A percentile compares a stretch with the other conserved stretches of the same genome.
Conservation (phyloP, 2,888 invertebrate genomes). For the Agrilus cyanescens region DNA sequence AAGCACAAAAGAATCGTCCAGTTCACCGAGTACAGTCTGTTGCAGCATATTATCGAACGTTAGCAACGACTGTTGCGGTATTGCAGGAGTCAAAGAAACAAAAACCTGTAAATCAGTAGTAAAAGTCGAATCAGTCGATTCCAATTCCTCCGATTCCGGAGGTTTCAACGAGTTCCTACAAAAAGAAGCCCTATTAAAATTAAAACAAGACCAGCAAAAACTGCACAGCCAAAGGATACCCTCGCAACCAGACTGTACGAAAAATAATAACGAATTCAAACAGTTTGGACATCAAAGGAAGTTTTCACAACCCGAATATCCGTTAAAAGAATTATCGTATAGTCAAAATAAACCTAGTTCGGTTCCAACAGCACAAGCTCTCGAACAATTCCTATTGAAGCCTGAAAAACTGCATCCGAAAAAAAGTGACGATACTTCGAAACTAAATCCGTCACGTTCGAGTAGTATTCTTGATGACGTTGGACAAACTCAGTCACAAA, state of each 20-base stretch:
- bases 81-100: constrained; percentile 32
- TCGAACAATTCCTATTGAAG: constrained; percentile 32
- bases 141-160: constrained; percentile 36
- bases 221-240: constrained; percentile 27
- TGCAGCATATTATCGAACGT: constrained; percentile 36
- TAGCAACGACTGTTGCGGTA: constrained; percentile 36
- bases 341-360: constrained; percentile 23
- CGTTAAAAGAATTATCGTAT: constrained; percentile 19
- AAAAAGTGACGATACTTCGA: constrained; percentile 9
- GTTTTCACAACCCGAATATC: constrained; percentile 27
- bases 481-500: constrained; percentile 15
- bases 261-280: constrained; percentile 10
- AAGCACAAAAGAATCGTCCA: constrained; percentile 21
- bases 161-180: constrained; percentile 37
- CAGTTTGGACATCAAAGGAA: constrained; percentile 27
- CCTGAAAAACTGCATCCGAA: constrained; percentile 22
- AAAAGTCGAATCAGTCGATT: constrained; percentile 35
- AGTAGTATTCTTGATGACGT: constrained; percentile 19
- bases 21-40: constrained; percentile 35
- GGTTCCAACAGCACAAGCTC: constrained; percentile 31
- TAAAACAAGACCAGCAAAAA: constrained; percentile 14
- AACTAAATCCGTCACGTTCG: constrained; percentile 14
- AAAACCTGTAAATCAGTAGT: constrained; percentile 28
- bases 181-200: constrained; percentile 22
- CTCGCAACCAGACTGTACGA: constrained; percentile 27